Evolutionary conservation across 1,140 invertebrate genomes (phyloP), one percentile per base, ranked within the genome.

Genomic region (Rhopalosiphum padi): DNA sequence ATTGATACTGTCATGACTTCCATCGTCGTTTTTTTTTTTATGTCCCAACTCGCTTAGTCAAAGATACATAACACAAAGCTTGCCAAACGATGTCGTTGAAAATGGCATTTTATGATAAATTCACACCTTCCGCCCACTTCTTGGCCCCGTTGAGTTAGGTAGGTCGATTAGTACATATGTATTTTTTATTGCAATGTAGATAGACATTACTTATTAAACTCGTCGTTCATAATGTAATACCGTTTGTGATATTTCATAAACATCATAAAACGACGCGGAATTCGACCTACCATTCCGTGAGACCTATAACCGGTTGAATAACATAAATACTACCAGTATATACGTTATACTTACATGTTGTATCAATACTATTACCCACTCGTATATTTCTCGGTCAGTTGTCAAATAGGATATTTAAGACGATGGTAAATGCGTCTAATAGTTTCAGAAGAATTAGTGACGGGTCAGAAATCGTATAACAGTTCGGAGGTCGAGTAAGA

Each of bases 401-500:
- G 48, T 89, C 35, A 53, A 53, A 89, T 89, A 53, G 87, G 48
- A 53, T 53, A 53, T 53, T 89, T 88, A 88, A 88, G n/a, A 51
- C 46, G 30, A 88, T 35, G 15, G n/a, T 88, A 88, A 88, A n/a
- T 5, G 25, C 43, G 43, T 87, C 15, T 87, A 87, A 48, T 48
- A 46, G 43, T 22, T 30, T 51, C 15, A 48, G 30, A 18, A 35
- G n/a, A 37, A n/a, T 53, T 89, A 37, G 48, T 53, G 87, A 89
- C n/a, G n/a, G 87, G 87, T 53, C 87, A 89, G 48, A 51, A 89
- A 53, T n/a, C 35, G 35, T 37, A 53, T 23, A 51, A 53, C 8
- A 53, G 46, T 53, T 53, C 21, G 3, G 46, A 37, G 87, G 8
- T 53, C n/a, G 46, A n/a, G 86, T 9, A 7, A 51, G 46, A 51